These are phyloP conservation scores for Monopterus albus DNA, from an alignment of 2,113 vertebrate species.

Conservation along the genomic window DNA sequence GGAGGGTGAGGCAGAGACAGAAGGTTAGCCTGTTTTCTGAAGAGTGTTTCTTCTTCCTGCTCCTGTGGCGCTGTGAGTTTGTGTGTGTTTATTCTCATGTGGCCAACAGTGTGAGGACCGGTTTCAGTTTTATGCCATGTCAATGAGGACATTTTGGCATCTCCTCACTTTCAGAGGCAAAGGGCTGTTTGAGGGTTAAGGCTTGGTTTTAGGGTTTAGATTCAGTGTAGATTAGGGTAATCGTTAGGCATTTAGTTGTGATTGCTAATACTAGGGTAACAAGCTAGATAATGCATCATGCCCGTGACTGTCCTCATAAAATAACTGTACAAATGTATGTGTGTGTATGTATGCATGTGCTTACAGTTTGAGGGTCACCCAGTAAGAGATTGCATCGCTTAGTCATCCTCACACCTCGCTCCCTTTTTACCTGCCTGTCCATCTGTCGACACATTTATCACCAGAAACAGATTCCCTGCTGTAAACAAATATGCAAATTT, in stretches of 20 bases:
- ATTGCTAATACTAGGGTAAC: too few species aligned
- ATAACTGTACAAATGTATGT: too few species aligned
- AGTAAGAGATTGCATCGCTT: conserved; percentile 69
- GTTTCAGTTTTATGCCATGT: too few species aligned
- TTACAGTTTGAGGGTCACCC: conserved; percentile 66
- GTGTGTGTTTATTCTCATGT: conserved; percentile 16
- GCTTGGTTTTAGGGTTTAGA: too few species aligned
- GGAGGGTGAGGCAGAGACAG: conserved; percentile 52
- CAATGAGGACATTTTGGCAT: too few species aligned
- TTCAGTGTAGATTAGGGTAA: too few species aligned
- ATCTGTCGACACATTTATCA: conserved; percentile 71
- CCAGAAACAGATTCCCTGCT: conserved; percentile 45
- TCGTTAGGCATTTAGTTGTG: too few species aligned
- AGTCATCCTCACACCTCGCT: conserved; percentile 75
- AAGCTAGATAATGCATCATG: too few species aligned
- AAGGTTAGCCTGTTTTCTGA: conserved; percentile 71
- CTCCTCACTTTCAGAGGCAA: too few species aligned
- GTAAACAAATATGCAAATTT: conserved; percentile 56
- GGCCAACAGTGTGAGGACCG: too few species aligned
- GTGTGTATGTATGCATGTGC: background rate
- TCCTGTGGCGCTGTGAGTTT: conserved; percentile 50
- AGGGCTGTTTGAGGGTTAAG: too few species aligned
- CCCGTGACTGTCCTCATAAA: too few species aligned
- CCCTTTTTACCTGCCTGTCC: conserved; percentile 67
- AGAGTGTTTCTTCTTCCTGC: conserved; percentile 64